These are phyloP conservation scores for Periophthalmus magnuspinnatus DNA, from an alignment of 2,797 vertebrate genomes.

Conservation along the genomic window DNA sequence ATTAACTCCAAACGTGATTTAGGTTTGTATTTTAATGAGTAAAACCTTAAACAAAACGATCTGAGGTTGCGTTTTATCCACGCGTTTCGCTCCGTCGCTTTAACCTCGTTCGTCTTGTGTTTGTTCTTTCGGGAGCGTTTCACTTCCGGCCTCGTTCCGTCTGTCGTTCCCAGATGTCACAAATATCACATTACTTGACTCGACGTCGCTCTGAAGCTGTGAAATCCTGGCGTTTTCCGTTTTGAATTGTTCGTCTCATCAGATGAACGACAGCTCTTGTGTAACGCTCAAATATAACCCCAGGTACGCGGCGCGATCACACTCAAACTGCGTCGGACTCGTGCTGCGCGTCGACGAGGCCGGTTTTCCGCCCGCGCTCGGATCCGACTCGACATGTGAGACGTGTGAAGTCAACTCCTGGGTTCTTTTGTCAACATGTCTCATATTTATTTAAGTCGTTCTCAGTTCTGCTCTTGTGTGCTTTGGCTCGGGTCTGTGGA, in stretches of 20 bases:
- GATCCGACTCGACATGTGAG: conserved; percentile 19
- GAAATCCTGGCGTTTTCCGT: not conserved
- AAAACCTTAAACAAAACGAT: no score
- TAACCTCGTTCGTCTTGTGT: not conserved
- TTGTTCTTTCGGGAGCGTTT: not conserved
- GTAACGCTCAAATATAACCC: not conserved
- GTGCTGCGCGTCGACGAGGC: conserved; percentile 3
- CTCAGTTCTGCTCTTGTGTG: conserved; percentile 8
- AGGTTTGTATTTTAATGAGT: no score
- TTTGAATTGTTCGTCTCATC: not conserved
- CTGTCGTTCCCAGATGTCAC: not conserved
- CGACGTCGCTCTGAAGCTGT: not conserved
- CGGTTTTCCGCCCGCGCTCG: conserved; percentile 9
- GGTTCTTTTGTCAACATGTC: conserved; percentile 9
- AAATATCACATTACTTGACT: not conserved
- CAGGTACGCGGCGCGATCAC: not conserved
- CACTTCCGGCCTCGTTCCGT: not conserved
- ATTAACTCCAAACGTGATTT: no score
- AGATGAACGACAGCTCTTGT: not conserved
- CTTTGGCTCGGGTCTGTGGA: not conserved
- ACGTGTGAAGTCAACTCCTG: conserved; percentile 10
- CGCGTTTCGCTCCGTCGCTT: no score
- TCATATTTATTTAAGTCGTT: conserved; percentile 24
- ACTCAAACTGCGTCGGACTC: not conserved
- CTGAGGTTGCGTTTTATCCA: no score